These are phyloP conservation scores for Drosophila eugracilis DNA, from an alignment of 1,140 invertebrate genomes.

Conservation along the genomic window DNA sequence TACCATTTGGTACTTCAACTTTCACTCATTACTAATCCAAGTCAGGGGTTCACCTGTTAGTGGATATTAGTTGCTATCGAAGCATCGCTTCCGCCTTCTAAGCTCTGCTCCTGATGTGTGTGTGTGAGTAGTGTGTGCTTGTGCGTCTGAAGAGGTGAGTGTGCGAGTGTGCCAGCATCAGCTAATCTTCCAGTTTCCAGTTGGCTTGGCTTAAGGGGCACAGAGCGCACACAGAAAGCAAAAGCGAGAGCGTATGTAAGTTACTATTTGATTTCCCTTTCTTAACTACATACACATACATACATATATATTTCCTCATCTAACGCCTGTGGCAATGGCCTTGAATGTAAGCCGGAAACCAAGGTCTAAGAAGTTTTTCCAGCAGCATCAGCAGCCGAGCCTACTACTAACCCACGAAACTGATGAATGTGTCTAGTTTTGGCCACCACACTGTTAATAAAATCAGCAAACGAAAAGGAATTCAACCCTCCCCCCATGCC, in stretches of 20 bases:
- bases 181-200: slow-evolving; percentile 76
- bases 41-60: slow-evolving; percentile 2
- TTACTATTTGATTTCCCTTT: slow-evolving; percentile 43
- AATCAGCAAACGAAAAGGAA: slow-evolving; percentile 3
- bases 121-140: background rate
- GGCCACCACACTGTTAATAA: slow-evolving; percentile 14
- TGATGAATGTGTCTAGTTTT: slow-evolving; percentile 75
- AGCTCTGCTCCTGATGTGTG: background rate
- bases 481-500: background rate
- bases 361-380: slow-evolving; percentile 21
- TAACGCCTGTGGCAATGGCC: slow-evolving; percentile 50
- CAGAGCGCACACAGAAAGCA: slow-evolving; percentile 30
- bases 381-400: slow-evolving; percentile 33
- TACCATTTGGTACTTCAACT: background rate
- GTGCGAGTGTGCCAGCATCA: slow-evolving; percentile 34
- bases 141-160: slow-evolving; percentile 5
- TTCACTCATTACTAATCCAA: slow-evolving; percentile 6
- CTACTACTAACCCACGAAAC: slow-evolving; percentile 56
- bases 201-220: slow-evolving; percentile 77
- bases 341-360: slow-evolving; percentile 38
- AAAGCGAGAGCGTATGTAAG: slow-evolving; percentile 57
- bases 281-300: too few species aligned
- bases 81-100: slow-evolving; percentile 23
- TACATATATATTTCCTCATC: slow-evolving; percentile 9
- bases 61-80: slow-evolving; percentile 3